These are phyloP conservation scores for Caenorhabditis sulstoni DNA, from an alignment of 2,888 invertebrate genomes.

Conservation along the genomic window DNA sequence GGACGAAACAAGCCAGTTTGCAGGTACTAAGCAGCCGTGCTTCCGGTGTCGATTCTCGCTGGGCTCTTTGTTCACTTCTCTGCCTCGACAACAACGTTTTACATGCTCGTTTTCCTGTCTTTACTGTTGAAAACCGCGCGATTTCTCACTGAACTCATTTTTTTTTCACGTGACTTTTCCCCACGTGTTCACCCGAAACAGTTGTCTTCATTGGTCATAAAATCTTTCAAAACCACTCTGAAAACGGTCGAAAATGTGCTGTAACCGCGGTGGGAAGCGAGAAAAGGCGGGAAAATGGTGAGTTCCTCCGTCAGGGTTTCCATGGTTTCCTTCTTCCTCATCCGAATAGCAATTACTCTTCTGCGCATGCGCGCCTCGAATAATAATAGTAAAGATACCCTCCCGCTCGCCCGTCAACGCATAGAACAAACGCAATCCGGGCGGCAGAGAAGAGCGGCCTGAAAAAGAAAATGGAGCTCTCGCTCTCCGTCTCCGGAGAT, in stretches of 20 bases:
- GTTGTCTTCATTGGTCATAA: too few relatives aligned
- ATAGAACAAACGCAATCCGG: too few relatives aligned
- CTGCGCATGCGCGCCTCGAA: too few relatives aligned
- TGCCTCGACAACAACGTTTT: neutral
- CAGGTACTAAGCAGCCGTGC: conserved; percentile 42
- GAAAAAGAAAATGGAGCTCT: too few relatives aligned
- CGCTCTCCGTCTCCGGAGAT: too few relatives aligned
- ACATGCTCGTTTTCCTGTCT: neutral
- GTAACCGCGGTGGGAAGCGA: conserved; percentile 7
- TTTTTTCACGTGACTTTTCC: conserved; percentile 18
- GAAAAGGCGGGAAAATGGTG: conserved; percentile 36
- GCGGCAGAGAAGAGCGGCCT: too few relatives aligned
- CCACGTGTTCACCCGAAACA: neutral
- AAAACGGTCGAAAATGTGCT: conserved; percentile 18
- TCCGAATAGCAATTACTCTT: conserved; percentile 29
- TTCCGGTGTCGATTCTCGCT: conserved; percentile 40
- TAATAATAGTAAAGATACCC: too few relatives aligned
- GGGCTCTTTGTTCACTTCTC: conserved; percentile 27
- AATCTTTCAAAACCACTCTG: neutral
- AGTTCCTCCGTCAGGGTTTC: neutral
- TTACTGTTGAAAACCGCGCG: neutral
- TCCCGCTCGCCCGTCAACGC: too few relatives aligned
- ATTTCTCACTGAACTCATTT: conserved; percentile 7
- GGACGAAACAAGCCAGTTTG: conserved; percentile 29
- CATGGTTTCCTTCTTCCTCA: conserved; percentile 19